Base-by-base conservation (phyloP, 2,797 vertebrate species). In the Helarctos malayanus region DNA sequence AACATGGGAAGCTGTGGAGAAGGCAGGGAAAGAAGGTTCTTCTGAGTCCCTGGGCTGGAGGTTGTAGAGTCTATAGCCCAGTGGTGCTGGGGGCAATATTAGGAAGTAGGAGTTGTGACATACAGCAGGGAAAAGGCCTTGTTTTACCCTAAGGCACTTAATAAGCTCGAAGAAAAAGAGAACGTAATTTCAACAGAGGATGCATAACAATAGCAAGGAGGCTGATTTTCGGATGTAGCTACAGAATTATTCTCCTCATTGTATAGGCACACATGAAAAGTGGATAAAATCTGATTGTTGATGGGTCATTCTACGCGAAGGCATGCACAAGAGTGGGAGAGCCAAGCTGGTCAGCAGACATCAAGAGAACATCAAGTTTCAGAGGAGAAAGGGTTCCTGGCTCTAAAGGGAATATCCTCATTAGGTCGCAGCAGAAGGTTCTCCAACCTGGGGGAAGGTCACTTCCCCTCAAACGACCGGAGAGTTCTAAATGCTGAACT, bases 371-470 rank as follows among this genome's bases (percentile, higher is more conserved):
- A 73, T 69, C n/a, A 45, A 87, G 29, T 35, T 49, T 80, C 75
- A 92, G 91, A 57, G n/a, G 65, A 94, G 52, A 94, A 69, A 61
- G 52, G 11, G 18, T 71, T 81, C n/a, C 82, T 83, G n/a, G 52
- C 92, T 89, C 68, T 80, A 59, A 78, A 93, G 65, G 21, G 69
- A 82, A 92, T 94, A 83, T 93, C 91, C 97, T 94, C 92, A 94
- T 19, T 91, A 95, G 95, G 92, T 97, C 76, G 61, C 25, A 92
- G 75, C 69, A 57, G 92, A 88, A 63, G 73, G 95, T 76, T 97
- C 69, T 95, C 68, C 78, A 63, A 45, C 95, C 96, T n/a, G 56
- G 52, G 91, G 95, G 94, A 97, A 98, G 96, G 97, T 97, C 97
- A 95, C 54, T 84, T 78, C 96, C 54, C 88, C 65, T 97, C 88